Conservation (phyloP, 1,140 invertebrate genomes). For the Maniola jurtina region DNA sequence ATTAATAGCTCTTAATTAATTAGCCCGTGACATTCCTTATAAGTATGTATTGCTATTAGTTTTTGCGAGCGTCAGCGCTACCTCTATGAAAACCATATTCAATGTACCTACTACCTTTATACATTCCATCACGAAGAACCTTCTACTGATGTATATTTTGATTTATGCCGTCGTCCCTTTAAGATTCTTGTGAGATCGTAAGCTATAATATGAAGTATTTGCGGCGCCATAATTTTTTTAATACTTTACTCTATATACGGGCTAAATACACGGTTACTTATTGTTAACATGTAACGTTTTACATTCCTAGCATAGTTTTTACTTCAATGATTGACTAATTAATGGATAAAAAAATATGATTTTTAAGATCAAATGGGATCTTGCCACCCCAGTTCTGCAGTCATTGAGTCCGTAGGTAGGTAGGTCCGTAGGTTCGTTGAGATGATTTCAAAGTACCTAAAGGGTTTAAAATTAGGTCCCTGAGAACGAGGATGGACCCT, state of each 20-base stretch:
- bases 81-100: conserved; percentile 40
- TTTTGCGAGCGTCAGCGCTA: conserved; percentile 38
- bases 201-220: background rate
- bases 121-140: conserved; percentile 34
- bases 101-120: conserved; percentile 34
- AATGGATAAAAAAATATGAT: no score
- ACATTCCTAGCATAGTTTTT: background rate
- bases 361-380: background rate
- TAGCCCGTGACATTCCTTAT: conserved; percentile 38
- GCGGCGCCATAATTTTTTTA: conserved; percentile 2
- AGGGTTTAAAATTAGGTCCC: no score
- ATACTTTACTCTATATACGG: background rate
- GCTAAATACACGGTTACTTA: background rate
- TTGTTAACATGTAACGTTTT: background rate
- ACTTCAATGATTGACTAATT: background rate
- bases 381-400: background rate
- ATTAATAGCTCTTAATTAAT: conserved; percentile 68
- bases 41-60: conserved; percentile 39
- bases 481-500: no score
- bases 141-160: conserved; percentile 20
- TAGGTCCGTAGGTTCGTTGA: no score
- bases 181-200: conserved; percentile 14
- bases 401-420: no score
- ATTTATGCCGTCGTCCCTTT: conserved; percentile 25
- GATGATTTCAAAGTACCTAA: no score